phyloP scores from a whole-genome alignment of 2,113 vertebrate species.

The Tympanuchus pallidicinctus region DNA sequence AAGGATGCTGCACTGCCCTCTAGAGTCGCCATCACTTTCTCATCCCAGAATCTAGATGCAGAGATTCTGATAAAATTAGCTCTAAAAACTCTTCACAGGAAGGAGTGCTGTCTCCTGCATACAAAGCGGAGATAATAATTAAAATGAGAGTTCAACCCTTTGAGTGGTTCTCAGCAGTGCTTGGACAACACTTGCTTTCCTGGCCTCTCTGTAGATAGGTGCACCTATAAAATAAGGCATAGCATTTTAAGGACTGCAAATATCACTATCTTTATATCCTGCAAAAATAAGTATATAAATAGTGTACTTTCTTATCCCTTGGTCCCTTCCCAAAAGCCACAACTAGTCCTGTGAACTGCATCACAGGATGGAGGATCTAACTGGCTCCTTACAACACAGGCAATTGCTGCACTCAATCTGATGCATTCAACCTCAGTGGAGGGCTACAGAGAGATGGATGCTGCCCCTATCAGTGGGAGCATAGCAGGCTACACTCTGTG shows the following conservation, averaged over 20 bases:
- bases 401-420: neutral
- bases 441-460: neutral
- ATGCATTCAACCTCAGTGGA: neutral
- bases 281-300: neutral
- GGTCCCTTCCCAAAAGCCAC: neutral
- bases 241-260: neutral
- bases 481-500: neutral
- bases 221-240: neutral
- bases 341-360: neutral
- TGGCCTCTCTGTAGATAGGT: fast-evolving
- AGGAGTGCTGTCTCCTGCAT: neutral
- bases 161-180: neutral
- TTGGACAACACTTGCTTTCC: neutral
- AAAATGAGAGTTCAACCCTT: neutral
- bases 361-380: fast-evolving
- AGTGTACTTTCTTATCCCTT: neutral
- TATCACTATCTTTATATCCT: neutral
- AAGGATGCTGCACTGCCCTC: slow-evolving; percentile 62
- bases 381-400: neutral
- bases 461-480: neutral
- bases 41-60: neutral
- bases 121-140: fast-evolving
- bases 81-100: neutral
- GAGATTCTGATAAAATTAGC: neutral
- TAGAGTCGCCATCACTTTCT: neutral